phyloP scores from a whole-genome alignment of 2,113 vertebrate genomes.

The Pachyramphus minor region DNA sequence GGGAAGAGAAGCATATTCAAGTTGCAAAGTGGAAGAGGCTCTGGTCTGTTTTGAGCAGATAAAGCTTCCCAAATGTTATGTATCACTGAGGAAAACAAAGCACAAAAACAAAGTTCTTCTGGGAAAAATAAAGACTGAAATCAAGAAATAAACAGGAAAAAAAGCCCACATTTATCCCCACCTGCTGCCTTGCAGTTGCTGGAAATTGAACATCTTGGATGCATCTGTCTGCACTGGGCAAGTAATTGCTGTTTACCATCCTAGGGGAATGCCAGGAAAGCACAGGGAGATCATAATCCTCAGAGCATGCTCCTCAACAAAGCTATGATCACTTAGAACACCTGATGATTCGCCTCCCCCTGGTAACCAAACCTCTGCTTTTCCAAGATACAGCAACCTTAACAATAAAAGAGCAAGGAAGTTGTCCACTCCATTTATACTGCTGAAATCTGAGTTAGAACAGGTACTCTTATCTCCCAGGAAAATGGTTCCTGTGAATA shows the following conservation, averaged over 20 bases:
- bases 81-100: not conserved
- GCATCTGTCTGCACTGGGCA: not conserved
- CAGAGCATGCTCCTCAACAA: not conserved
- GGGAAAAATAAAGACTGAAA: not conserved
- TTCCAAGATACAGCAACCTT: not conserved
- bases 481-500: not conserved
- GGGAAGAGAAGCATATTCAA: not conserved
- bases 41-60: not conserved
- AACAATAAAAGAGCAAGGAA: not conserved
- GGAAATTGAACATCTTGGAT: not conserved
- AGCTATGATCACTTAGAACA: not conserved
- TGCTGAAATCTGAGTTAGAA: not conserved
- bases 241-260: not conserved
- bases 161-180: not conserved
- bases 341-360: not conserved
- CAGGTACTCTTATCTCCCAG: not conserved
- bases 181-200: not conserved
- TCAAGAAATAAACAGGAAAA: not conserved
- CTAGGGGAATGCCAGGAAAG: not conserved
- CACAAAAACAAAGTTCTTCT: not conserved
- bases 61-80: not conserved
- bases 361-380: not conserved
- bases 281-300: not conserved
- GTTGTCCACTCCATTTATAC: not conserved
- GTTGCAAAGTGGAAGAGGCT: not conserved